These are phyloP conservation scores for Molanna angustata DNA, from an alignment of 2,888 invertebrate genomes.

Conservation along the genomic window DNA sequence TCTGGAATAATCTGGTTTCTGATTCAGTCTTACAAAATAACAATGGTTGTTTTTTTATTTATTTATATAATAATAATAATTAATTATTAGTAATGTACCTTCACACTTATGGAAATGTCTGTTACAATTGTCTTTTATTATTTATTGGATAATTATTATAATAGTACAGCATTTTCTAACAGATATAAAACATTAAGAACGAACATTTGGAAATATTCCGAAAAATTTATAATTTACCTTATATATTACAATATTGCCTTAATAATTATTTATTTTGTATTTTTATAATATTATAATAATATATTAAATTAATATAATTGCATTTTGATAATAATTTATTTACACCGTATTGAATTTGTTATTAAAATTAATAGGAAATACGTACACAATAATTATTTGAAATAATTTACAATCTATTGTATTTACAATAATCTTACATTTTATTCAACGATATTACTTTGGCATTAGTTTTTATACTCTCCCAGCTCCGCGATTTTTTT, in stretches of 20 bases:
- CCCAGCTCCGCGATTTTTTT: not conserved
- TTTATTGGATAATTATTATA: no score
- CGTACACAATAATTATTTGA: constrained; percentile 29
- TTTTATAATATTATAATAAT: not conserved
- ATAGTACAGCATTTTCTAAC: constrained; percentile 15
- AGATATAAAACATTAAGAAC: constrained; percentile 20
- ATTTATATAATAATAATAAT: constrained; percentile 12
- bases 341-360: constrained; percentile 1
- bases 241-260: constrained; percentile 4
- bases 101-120: constrained; percentile 14
- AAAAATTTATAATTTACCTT: constrained; percentile 15
- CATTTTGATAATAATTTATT: constrained; percentile 4
- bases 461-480: constrained; percentile 28
- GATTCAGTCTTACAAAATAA: constrained; percentile 29
- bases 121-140: constrained; percentile 13
- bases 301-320: constrained; percentile 11
- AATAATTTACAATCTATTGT: constrained; percentile 13
- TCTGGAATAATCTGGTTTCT: no score
- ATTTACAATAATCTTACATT: constrained; percentile 18
- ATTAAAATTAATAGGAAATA: constrained; percentile 32
- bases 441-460: constrained; percentile 26
- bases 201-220: constrained; percentile 13
- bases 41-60: constrained; percentile 18
- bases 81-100: no score
- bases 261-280: not conserved